A percentile compares a stretch with the other conserved stretches of the same genome.
Evolutionary conservation across 1,140 invertebrate genomes (phyloP).

Genomic region (Brachionus rubens): DNA sequence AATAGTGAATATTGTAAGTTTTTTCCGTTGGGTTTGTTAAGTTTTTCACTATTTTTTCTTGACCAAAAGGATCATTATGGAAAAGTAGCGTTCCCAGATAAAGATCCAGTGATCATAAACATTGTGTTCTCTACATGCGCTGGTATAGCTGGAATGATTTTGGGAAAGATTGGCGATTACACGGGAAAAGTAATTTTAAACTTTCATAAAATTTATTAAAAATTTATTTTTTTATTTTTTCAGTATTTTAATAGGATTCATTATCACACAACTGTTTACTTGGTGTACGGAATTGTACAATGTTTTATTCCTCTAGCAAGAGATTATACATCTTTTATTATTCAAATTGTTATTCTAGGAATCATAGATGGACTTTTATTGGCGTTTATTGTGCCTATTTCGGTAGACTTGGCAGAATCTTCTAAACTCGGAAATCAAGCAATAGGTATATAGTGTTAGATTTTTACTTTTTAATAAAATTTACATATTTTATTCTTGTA

Average conservation of each 20-base stretch:
- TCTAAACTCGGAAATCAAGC: conserved; percentile 14
- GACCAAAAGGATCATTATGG: neutral
- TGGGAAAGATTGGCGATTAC: conserved; percentile 26
- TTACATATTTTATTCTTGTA: too few relatives aligned
- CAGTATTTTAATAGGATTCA: conserved; percentile 9
- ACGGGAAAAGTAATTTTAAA: neutral
- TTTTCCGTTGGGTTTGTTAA: neutral
- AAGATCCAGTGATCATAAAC: conserved; percentile 1
- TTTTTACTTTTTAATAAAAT: too few relatives aligned
- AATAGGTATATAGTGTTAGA: too few relatives aligned
- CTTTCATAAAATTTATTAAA: neutral
- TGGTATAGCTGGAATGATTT: neutral
- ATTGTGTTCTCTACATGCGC: neutral
- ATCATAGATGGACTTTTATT: conserved; percentile 21
- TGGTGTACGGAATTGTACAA: conserved; percentile 19
- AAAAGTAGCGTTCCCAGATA: conserved; percentile 20
- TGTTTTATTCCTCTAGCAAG: conserved; percentile 1
- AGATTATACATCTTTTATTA: neutral
- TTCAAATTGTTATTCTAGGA: conserved; percentile 10
- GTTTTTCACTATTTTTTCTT: neutral
- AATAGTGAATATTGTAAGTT: conserved; percentile 31
- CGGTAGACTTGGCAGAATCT: neutral
- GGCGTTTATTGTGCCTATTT: conserved; percentile 34
- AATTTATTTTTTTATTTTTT: neutral
- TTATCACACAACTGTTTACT: conserved; percentile 30